phyloP scores from a whole-genome alignment of 2,113 vertebrate genomes.

The Eulemur macaco region DNA sequence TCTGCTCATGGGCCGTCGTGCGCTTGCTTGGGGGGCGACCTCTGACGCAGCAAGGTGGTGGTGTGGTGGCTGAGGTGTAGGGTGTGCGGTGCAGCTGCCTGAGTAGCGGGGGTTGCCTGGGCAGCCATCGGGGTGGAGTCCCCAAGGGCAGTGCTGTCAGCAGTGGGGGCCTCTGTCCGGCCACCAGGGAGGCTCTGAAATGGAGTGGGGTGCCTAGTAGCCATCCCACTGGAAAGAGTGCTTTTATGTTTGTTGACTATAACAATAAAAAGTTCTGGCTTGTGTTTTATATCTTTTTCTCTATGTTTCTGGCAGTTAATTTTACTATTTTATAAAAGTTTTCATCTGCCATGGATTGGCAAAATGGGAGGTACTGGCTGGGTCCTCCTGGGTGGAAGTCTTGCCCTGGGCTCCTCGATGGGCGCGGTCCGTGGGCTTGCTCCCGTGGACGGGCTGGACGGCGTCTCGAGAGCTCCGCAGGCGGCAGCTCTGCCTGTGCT shows the following conservation, averaged over 20 bases:
- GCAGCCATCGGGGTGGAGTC: too few species aligned
- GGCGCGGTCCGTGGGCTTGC: rapidly evolving
- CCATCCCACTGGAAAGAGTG: rapidly evolving
- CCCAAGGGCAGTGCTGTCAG: too few species aligned
- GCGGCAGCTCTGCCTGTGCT: neutral
- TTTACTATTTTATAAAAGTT: neutral
- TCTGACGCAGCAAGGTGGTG: too few species aligned
- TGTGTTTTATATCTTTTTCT: neutral
- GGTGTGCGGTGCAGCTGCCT: too few species aligned
- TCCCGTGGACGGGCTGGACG: neutral
- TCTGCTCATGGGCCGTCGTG: too few species aligned
- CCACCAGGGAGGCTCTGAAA: too few species aligned
- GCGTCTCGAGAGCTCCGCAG: neutral
- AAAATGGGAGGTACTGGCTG: neutral
- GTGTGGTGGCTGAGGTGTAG: too few species aligned
- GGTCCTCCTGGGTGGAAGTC: neutral
- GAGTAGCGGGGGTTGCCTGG: too few species aligned
- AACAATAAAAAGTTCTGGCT: neutral
- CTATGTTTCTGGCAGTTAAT: neutral
- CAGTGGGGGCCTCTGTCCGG: too few species aligned
- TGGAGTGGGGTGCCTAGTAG: neutral
- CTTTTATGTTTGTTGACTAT: rapidly evolving
- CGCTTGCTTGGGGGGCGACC: too few species aligned
- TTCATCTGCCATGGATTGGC: neutral
- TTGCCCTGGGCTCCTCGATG: neutral